Percentiles rank a stretch among this genome's conserved stretches.
Evolutionary conservation across 2,113 vertebrate species (phyloP).

Genomic region (Aix galericulata): DNA sequence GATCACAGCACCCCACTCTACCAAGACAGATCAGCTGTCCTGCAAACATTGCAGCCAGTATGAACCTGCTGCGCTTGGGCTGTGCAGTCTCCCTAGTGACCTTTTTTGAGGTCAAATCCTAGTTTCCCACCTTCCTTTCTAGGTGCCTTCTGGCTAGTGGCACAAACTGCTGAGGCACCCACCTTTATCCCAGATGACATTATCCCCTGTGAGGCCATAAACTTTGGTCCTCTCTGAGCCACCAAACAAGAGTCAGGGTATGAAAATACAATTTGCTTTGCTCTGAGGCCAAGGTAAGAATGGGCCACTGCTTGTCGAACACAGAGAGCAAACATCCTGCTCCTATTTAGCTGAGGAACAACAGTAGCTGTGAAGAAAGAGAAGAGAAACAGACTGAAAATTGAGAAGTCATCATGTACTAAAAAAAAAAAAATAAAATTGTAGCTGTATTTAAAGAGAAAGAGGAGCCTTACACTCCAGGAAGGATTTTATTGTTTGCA

Average conservation of each 20-base stretch:
- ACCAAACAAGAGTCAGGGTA: neutral
- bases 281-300: neutral
- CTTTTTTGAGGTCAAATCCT: neutral
- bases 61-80: neutral
- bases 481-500: conserved; percentile 50
- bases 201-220: neutral
- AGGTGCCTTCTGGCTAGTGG: neutral
- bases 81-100: neutral
- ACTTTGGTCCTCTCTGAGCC: neutral
- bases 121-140: neutral
- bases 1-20: neutral
- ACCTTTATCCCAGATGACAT: neutral
- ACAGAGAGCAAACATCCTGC: neutral
- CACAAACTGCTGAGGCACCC: neutral
- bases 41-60: neutral
- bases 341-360: neutral
- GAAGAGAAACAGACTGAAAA: neutral
- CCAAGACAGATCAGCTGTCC: neutral
- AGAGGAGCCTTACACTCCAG: neutral
- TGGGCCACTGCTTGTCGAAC: neutral
- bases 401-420: neutral
- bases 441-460: conserved; percentile 46
- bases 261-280: neutral
- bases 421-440: neutral
- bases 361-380: neutral